These are phyloP conservation scores for Drosophila mauritiana DNA, from an alignment of 1,140 invertebrate species.

Conservation along the genomic window DNA sequence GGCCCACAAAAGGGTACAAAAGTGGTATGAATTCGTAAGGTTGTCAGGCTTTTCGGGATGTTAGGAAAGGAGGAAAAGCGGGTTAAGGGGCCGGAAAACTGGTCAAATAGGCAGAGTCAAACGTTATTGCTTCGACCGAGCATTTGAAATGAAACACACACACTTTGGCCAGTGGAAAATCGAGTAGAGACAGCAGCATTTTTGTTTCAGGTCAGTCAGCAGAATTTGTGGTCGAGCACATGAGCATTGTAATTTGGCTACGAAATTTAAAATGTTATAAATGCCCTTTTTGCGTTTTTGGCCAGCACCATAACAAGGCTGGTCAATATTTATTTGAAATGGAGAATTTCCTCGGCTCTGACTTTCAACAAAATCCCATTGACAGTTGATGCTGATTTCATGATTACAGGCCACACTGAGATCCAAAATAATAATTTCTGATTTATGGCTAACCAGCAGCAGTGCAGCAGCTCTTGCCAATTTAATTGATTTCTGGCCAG, in stretches of 20 bases:
- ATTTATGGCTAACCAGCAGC: conserved; percentile 47
- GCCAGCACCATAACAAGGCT: conserved; percentile 4
- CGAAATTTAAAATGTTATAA: conserved; percentile 43
- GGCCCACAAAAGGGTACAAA: neutral
- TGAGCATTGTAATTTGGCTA: conserved; percentile 27
- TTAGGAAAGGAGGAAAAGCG: neutral
- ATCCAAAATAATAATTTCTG: conserved; percentile 45
- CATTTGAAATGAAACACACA: conserved; percentile 30
- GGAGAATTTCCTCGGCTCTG: conserved; percentile 16
- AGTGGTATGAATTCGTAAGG: conserved; percentile 11
- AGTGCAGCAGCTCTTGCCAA: neutral
- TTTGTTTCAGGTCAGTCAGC: conserved; percentile 24
- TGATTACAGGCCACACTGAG: conserved; percentile 36
- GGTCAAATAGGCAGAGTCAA: conserved; percentile 19
- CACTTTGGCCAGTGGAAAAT: conserved; percentile 44
- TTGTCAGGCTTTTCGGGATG: too few species aligned
- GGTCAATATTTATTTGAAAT: conserved; percentile 38
- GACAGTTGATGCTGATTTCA: conserved; percentile 52
- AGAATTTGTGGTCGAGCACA: conserved; percentile 39
- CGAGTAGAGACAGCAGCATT: conserved; percentile 18
- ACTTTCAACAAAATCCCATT: conserved; percentile 59
- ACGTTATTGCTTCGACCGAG: conserved; percentile 56
- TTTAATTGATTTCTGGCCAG: conserved; percentile 43
- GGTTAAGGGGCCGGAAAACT: conserved; percentile 2
- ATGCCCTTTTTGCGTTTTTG: conserved; percentile 26